Evolutionary conservation across 2,888 invertebrate genomes (phyloP).

Genomic region (Labia minor): DNA sequence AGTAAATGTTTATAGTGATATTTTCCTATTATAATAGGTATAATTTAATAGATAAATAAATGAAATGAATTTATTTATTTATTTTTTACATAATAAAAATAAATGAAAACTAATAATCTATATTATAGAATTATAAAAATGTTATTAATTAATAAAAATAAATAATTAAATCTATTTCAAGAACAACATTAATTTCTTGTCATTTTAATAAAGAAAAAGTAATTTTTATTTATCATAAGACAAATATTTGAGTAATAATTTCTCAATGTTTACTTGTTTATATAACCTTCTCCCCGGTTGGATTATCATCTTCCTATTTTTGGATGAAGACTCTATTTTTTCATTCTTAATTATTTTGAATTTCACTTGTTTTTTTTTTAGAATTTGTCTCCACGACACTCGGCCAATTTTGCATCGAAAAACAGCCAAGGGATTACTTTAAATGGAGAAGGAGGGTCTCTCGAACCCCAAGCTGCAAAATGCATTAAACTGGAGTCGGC

Average conservation of each 20-base stretch:
- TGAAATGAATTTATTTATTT: too few relatives aligned
- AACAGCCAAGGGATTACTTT: background rate
- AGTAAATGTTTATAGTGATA: too few relatives aligned
- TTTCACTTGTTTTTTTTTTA: background rate
- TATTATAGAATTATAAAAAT: too few relatives aligned
- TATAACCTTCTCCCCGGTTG: background rate
- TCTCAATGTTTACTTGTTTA: constrained; percentile 21
- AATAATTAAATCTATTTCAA: too few relatives aligned
- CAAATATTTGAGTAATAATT: constrained; percentile 1
- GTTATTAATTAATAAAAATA: too few relatives aligned
- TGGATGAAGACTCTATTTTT: background rate
- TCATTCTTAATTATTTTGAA: background rate
- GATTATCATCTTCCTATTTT: background rate
- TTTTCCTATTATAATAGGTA: too few relatives aligned
- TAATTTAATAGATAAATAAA: too few relatives aligned
- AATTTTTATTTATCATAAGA: too few relatives aligned
- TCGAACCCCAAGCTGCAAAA: background rate
- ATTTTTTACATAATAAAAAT: too few relatives aligned
- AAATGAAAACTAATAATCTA: too few relatives aligned
- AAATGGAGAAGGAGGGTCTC: background rate
- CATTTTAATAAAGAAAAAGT: too few relatives aligned
- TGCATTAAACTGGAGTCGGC: background rate
- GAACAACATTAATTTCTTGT: too few relatives aligned
- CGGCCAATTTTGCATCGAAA: background rate
- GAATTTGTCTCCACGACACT: background rate